Base-by-base conservation (phyloP, 2,113 vertebrate genomes). In the Macrotis lagotis region DNA sequence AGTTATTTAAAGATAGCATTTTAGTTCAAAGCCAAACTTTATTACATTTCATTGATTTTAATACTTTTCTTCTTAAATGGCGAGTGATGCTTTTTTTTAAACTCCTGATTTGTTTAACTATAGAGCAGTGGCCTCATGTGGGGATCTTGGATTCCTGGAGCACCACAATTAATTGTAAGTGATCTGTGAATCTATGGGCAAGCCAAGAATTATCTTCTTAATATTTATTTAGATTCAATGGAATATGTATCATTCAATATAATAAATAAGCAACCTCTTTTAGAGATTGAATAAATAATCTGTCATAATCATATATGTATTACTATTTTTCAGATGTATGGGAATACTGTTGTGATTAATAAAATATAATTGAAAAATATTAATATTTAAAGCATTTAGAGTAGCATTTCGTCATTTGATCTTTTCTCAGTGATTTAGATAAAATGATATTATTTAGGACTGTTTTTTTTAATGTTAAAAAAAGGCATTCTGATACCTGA, bases 81-180 rank as follows among this genome's bases (percentile, higher is more conserved):
- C 55, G 53, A 48, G 50, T 66, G 55, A 83, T 37, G 47, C 92
- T 94, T 37, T 96, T 37, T 96, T 92, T 50, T 89, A 25, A 22
- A 19, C n/a, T 50, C 5, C 50, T 0, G 9, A 12, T 14, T 24
- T 31, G 50, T 37, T 74, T 66, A 37, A 50, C 31, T 90, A 12
- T 48, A 66, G 55, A 66, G 11, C 55, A 66, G 3, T 66, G 55
- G 28, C 28, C 28, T 31, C 26, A 11, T 28, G 10, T 66, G 55
- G 28, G 3, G 55, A 12, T 37, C 26, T 66, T 37, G 0, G 11
- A 66, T 66, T 66, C 28, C 55, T 66, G 28, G 55, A 37, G 10
- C 3, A 14, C 55, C 37, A 37, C 31, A 28, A 9, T 59, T 59
- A 59, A 59, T 31, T 28, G 26, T 59, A 59, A 25, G 53, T 2